Base-by-base conservation (phyloP, 2,797 vertebrate genomes). In the Tarsius wallacei region DNA sequence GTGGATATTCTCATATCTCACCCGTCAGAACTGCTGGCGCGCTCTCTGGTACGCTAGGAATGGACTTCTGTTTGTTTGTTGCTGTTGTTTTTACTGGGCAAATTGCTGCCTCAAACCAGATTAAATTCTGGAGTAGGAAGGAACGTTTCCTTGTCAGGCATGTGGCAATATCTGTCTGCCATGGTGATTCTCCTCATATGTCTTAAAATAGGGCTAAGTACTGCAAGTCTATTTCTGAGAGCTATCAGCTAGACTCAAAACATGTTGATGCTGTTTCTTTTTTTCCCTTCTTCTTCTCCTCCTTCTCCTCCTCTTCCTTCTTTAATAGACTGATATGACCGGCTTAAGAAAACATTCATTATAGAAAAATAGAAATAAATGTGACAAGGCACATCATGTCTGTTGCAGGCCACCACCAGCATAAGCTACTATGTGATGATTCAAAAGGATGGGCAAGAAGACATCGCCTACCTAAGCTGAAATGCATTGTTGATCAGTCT, bases 401-500 rank as follows among this genome's bases (percentile, higher is more conserved):
- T 94, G 51, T 31, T 96, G 94, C 68, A 94, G 95, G 76, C 12
- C 76, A 78, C 49, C 53, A 94, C 80, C 53, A 88, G 42, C 26
- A 57, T 28, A 77, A 87, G 84, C 96, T 93, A 63, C 49, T 77
- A 3, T 57, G 78, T 31, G 55, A 94, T 71, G 71, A 93, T 96
- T 97, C 89, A 96, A 88, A 55, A 97, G 81, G 96, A 95, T 85
- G 28, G n/a, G 42, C 15, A 93, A 11, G 42, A 42, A 68, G 90
- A 91, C 61, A 95, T 90, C 24, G 90, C 86, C 47, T 94, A 96
- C 70, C 68, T 85, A 78, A 77, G 19, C 85, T 90, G 7, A 93
- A 85, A 36, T 95, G 94, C 97, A 91, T 97, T 70, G 97, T 86
- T 96, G 97, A 98, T 87, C 42, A 6, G 13, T 90, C 91, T 97